phyloP scores from a whole-genome alignment of 2,888 invertebrate species.

The Ariolimax columbianus region DNA sequence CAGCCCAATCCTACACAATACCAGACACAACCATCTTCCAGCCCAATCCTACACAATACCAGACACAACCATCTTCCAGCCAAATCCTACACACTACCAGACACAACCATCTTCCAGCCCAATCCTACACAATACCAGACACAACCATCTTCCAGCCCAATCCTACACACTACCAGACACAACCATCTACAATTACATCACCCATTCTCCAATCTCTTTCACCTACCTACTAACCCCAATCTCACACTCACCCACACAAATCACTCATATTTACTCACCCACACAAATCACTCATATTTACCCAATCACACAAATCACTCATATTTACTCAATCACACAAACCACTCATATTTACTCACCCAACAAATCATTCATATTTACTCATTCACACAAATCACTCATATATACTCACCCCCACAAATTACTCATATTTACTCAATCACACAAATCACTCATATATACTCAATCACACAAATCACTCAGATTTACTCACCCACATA shows the following conservation, averaged over 20 bases:
- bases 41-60: too few relatives aligned
- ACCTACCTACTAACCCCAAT: background rate
- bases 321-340: background rate
- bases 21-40: too few relatives aligned
- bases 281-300: background rate
- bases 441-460: background rate
- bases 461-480: background rate
- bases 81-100: too few relatives aligned
- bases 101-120: too few relatives aligned
- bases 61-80: too few relatives aligned
- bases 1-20: too few relatives aligned
- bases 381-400: background rate
- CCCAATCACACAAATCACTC: background rate
- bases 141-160: too few relatives aligned
- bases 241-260: background rate
- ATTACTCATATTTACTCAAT: background rate
- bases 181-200: too few relatives aligned
- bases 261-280: background rate
- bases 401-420: background rate
- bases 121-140: too few relatives aligned
- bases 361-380: background rate
- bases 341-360: background rate
- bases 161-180: background rate
- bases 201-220: too few relatives aligned
- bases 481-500: background rate